phyloP scores from a whole-genome alignment of 2,113 vertebrate species.

The Podocnemis expansa region DNA sequence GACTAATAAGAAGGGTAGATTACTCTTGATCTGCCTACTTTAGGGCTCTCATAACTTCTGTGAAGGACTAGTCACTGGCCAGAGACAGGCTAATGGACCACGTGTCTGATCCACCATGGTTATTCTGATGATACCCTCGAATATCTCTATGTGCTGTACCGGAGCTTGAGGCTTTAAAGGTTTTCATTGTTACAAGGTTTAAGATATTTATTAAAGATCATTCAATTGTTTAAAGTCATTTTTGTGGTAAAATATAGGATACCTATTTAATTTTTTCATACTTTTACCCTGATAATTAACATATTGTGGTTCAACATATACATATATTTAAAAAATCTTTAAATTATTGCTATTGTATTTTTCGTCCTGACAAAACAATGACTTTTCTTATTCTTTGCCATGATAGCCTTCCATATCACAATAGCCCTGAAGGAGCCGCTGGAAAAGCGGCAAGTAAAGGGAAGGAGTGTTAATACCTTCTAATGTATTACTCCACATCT shows the following conservation, averaged over 20 bases:
- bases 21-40: neutral
- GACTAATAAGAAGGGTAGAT: neutral
- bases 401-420: neutral
- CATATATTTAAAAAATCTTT: neutral
- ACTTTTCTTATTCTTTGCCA: neutral
- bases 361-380: neutral
- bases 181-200: neutral
- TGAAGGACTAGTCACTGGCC: neutral
- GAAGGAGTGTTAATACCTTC: neutral
- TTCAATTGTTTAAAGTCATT: neutral
- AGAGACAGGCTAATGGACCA: neutral
- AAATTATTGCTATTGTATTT: neutral
- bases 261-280: neutral
- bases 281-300: neutral
- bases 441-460: neutral
- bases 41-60: neutral
- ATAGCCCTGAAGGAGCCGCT: neutral
- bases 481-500: neutral
- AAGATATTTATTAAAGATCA: too few relatives aligned
- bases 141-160: neutral
- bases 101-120: neutral
- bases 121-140: neutral
- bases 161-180: neutral
- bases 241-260: neutral
- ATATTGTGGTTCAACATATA: neutral